phyloP scores from a whole-genome alignment of 1,140 invertebrate genomes.

The Dreissena polymorpha region DNA sequence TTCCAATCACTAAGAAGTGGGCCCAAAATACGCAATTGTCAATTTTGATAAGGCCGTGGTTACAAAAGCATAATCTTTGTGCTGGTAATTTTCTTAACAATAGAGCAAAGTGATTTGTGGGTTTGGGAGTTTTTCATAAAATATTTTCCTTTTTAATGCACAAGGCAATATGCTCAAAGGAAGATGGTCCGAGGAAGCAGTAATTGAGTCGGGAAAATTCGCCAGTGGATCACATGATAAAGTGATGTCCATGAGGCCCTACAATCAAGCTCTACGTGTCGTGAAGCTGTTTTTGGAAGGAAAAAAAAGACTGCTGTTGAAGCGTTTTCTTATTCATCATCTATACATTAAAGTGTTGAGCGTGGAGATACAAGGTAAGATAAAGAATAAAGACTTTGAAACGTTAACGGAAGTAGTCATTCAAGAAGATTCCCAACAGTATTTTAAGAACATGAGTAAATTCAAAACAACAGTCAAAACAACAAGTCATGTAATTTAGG shows the following conservation, averaged over 20 bases:
- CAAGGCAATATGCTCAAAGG: constrained; percentile 14
- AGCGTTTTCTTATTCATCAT: neutral
- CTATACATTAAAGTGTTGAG: neutral
- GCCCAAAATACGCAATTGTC: too few relatives aligned
- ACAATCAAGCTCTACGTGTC: constrained; percentile 55
- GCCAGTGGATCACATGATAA: constrained; percentile 58
- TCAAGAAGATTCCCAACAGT: neutral
- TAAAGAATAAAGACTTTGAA: neutral
- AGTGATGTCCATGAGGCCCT: constrained; percentile 57
- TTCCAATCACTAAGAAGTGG: too few relatives aligned
- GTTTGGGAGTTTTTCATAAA: neutral
- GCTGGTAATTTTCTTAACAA: too few relatives aligned
- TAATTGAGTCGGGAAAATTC: constrained; percentile 58
- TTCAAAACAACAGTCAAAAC: constrained; percentile 10
- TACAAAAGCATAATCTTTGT: too few relatives aligned
- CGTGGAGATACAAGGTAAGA: neutral
- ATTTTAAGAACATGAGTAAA: neutral
- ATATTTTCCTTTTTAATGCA: neutral
- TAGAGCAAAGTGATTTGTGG: neutral
- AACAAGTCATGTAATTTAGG: constrained; percentile 15
- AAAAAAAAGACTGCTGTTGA: constrained; percentile 32
- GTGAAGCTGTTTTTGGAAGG: constrained; percentile 61
- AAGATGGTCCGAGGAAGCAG: constrained; percentile 48
- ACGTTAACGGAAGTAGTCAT: neutral
- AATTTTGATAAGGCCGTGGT: too few relatives aligned